phyloP scores from a whole-genome alignment of 2,113 vertebrate species.

The Gnathonemus longibarbis region DNA sequence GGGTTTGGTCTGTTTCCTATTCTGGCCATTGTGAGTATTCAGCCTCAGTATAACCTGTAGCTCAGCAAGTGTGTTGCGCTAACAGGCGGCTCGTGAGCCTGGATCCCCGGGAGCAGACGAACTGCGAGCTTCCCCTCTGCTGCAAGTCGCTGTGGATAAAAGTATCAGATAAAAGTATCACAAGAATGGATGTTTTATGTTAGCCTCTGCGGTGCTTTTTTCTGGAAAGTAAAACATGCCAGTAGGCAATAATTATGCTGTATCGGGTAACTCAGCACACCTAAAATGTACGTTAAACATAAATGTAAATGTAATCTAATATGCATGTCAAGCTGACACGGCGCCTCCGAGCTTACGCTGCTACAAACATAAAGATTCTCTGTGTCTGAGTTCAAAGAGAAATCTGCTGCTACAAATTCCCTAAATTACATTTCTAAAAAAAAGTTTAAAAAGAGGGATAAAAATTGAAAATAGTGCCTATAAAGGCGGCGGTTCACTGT shows the following conservation, averaged over 20 bases:
- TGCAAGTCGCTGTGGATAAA: neutral
- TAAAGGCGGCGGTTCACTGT: neutral
- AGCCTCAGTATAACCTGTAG: neutral
- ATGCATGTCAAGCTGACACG: neutral
- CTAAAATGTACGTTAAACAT: neutral
- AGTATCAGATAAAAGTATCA: neutral
- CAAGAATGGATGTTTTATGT: neutral
- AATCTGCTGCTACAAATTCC: neutral
- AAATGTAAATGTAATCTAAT: neutral
- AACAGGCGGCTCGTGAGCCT: neutral
- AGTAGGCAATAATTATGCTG: neutral
- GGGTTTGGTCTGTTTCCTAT: neutral
- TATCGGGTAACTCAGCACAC: neutral
- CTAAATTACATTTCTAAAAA: neutral
- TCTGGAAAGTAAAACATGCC: neutral
- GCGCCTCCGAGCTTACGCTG: neutral
- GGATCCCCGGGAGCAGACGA: neutral
- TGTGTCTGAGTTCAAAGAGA: neutral
- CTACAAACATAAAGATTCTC: neutral
- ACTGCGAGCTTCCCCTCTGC: neutral
- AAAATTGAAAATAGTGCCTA: neutral
- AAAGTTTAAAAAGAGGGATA: neutral
- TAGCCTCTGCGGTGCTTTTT: neutral
- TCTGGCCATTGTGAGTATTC: neutral
- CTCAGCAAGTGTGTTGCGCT: neutral